These are phyloP conservation scores for Potamilus streckersoni DNA, from an alignment of 1,140 invertebrate species.

Conservation along the genomic window DNA sequence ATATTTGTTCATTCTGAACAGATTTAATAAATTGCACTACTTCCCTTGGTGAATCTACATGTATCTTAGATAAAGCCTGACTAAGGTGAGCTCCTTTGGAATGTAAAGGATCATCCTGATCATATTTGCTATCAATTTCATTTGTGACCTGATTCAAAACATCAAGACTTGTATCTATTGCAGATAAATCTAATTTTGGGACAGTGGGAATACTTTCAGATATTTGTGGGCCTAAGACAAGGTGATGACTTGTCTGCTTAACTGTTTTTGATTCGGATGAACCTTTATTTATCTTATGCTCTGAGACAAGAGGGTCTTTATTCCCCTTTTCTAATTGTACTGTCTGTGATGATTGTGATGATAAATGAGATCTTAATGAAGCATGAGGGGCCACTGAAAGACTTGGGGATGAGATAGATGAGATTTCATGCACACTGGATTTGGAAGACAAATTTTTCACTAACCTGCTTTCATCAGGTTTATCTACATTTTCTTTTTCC, in stretches of 20 bases:
- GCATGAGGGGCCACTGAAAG: too few species aligned
- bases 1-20: conserved; percentile 16
- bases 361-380: too few species aligned
- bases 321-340: too few species aligned
- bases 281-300: too few species aligned
- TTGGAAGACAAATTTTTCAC: too few species aligned
- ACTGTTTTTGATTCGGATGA: neutral
- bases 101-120: conserved; percentile 2
- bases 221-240: neutral
- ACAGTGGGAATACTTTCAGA: conserved; percentile 14
- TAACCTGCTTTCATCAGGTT: too few species aligned
- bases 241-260: neutral
- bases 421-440: too few species aligned
- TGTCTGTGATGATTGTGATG: too few species aligned
- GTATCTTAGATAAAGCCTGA: conserved; percentile 21
- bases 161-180: conserved; percentile 37
- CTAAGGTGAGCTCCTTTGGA: conserved; percentile 7
- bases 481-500: too few species aligned
- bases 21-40: conserved; percentile 31
- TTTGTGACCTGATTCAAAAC: conserved; percentile 27
- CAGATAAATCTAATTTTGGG: conserved; percentile 22
- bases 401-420: too few species aligned
- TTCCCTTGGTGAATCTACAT: conserved; percentile 27
- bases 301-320: too few species aligned
- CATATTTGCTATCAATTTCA: conserved; percentile 8